A percentile compares a stretch with the other conserved stretches of the same genome.
Evolutionary conservation across 1,140 invertebrate species (phyloP).

Genomic region (Zaprionus ornatus): DNA sequence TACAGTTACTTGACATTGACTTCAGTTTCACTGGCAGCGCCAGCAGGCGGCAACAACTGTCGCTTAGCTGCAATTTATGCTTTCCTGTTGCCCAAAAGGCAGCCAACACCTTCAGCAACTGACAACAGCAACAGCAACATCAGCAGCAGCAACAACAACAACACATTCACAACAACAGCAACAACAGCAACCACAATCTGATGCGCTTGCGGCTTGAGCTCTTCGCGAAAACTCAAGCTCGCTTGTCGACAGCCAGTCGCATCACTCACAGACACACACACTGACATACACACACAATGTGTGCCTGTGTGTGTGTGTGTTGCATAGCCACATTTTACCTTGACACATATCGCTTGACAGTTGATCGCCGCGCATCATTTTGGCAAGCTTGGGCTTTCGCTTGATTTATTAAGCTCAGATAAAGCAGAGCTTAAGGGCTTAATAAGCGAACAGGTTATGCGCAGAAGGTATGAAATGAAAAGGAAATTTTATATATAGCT

Average conservation of each 20-base stretch:
- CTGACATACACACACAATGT: background rate
- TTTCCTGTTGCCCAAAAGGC: constrained; percentile 72
- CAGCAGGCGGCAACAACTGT: constrained; percentile 51
- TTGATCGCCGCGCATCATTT: constrained; percentile 54
- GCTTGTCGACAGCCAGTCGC: constrained; percentile 50
- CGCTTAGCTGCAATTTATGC: constrained; percentile 75
- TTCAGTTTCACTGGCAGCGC: constrained; percentile 39
- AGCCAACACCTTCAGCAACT: constrained; percentile 41
- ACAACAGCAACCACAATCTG: constrained; percentile 19
- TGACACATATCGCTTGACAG: constrained; percentile 72
- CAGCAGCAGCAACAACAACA: background rate
- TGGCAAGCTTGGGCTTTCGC: constrained; percentile 17
- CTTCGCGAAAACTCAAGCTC: constrained; percentile 46
- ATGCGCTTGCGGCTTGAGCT: constrained; percentile 35
- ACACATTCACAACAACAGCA: background rate
- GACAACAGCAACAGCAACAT: constrained; percentile 11
- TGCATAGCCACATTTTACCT: constrained; percentile 64
- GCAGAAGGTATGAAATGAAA: background rate
- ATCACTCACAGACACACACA: constrained; percentile 7
- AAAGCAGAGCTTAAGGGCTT: background rate
- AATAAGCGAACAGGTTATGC: constrained; percentile 7
- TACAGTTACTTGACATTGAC: constrained; percentile 72
- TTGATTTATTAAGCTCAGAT: background rate
- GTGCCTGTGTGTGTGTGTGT: background rate
- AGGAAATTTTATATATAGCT: background rate